phyloP scores from a whole-genome alignment of 2,888 invertebrate species.

The Gymnoscelis rufifasciata region DNA sequence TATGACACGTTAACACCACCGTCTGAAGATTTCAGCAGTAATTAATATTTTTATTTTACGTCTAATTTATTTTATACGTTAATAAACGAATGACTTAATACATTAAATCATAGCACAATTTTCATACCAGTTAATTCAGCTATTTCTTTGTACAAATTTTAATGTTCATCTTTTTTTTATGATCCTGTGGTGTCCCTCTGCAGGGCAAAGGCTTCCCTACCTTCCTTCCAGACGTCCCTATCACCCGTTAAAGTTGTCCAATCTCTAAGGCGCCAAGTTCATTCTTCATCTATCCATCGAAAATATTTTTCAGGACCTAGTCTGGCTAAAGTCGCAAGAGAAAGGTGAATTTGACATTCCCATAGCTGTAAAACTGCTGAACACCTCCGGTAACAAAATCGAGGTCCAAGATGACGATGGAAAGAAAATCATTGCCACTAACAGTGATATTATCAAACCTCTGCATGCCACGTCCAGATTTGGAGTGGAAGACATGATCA shows the following conservation, averaged over 20 bases:
- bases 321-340: constrained; percentile 90
- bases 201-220: neutral
- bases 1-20: too few relatives aligned
- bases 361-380: constrained; percentile 89
- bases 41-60: too few relatives aligned
- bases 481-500: constrained; percentile 97
- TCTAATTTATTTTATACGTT: too few relatives aligned
- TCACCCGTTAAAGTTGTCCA: too few relatives aligned
- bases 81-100: too few relatives aligned
- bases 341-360: constrained; percentile 90
- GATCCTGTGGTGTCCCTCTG: neutral
- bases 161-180: constrained; percentile 1
- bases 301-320: constrained; percentile 79
- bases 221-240: too few relatives aligned
- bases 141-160: too few relatives aligned
- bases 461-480: constrained; percentile 88
- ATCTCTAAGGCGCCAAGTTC: too few relatives aligned
- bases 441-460: constrained; percentile 82
- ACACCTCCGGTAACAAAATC: constrained; percentile 86
- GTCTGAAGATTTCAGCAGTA: too few relatives aligned
- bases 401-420: constrained; percentile 91
- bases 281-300: neutral
- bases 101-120: too few relatives aligned
- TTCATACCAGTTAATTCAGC: too few relatives aligned
- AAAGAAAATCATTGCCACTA: constrained; percentile 81